phyloP scores from a whole-genome alignment of 2,113 vertebrate genomes.

The Vireo altiloquus region DNA sequence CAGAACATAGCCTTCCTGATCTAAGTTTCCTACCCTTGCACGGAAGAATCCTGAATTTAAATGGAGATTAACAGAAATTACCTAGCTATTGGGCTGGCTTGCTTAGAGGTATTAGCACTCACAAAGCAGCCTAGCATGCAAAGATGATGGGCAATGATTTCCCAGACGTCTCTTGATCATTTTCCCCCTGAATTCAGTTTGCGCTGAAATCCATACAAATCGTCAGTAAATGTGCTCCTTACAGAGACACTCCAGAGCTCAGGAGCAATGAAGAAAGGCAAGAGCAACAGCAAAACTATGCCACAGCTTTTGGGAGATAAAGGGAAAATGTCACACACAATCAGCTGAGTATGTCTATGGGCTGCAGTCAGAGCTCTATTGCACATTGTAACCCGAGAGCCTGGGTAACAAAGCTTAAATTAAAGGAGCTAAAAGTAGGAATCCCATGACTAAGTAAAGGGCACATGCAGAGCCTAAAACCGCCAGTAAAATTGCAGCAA shows the following conservation, averaged over 20 bases:
- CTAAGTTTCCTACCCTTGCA: neutral
- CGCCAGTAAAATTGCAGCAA: neutral
- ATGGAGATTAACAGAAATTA: neutral
- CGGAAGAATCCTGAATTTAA: neutral
- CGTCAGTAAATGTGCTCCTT: neutral
- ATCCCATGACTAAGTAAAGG: neutral
- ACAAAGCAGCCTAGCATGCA: neutral
- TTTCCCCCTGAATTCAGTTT: neutral
- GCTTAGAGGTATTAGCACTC: neutral
- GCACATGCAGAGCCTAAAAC: neutral
- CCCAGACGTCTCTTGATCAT: neutral
- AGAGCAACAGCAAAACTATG: neutral
- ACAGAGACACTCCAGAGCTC: neutral
- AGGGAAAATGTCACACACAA: neutral
- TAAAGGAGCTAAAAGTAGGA: neutral
- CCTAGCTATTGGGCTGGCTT: neutral
- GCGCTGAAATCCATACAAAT: neutral
- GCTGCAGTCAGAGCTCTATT: neutral
- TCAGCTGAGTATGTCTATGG: fast-evolving
- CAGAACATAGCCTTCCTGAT: neutral
- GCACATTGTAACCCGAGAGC: neutral
- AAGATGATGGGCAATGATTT: neutral
- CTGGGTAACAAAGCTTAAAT: neutral
- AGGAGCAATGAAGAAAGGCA: neutral
- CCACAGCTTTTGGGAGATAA: neutral